These are phyloP conservation scores for Drosophila austrosaltans DNA, from an alignment of 2,888 invertebrate species.

Conservation along the genomic window DNA sequence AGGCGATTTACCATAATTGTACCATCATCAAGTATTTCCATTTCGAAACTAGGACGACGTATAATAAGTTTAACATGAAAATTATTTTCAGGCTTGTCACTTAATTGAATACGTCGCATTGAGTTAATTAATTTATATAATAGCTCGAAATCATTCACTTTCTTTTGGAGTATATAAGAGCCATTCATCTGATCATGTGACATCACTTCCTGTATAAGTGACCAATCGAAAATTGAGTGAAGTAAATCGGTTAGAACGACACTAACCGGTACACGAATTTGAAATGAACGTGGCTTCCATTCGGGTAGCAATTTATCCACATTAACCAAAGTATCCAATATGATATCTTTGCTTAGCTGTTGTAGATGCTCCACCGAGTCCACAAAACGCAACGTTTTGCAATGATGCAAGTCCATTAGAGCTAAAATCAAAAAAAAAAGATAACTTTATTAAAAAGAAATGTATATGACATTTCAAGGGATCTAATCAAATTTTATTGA, in stretches of 20 bases:
- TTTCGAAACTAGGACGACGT: slow-evolving; percentile 45
- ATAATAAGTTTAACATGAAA: slow-evolving; percentile 35
- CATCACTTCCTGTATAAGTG: slow-evolving; percentile 41
- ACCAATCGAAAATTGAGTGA: slow-evolving; percentile 56
- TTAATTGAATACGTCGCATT: slow-evolving; percentile 44
- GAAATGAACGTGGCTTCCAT: slow-evolving; percentile 45
- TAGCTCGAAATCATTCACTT: slow-evolving; percentile 48
- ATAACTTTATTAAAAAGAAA: background rate
- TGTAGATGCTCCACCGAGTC: background rate
- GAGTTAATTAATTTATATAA: slow-evolving; percentile 44
- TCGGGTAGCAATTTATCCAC: slow-evolving; percentile 38
- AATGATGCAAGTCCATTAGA: background rate
- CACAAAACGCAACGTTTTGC: background rate
- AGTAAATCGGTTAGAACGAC: slow-evolving; percentile 42
- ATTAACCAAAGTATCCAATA: slow-evolving; percentile 45
- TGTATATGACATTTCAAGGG: no score
- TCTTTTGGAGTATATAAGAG: slow-evolving; percentile 39
- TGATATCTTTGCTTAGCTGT: slow-evolving; percentile 25
- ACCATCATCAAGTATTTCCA: slow-evolving; percentile 43
- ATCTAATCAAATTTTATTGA: no score
- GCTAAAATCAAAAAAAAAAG: background rate
- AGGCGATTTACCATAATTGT: slow-evolving; percentile 44
- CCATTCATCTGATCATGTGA: slow-evolving; percentile 35
- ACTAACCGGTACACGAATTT: slow-evolving; percentile 33
- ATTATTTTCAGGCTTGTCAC: slow-evolving; percentile 22